Conservation (phyloP, 2,797 vertebrate species). For the Bufotes viridis region DNA sequence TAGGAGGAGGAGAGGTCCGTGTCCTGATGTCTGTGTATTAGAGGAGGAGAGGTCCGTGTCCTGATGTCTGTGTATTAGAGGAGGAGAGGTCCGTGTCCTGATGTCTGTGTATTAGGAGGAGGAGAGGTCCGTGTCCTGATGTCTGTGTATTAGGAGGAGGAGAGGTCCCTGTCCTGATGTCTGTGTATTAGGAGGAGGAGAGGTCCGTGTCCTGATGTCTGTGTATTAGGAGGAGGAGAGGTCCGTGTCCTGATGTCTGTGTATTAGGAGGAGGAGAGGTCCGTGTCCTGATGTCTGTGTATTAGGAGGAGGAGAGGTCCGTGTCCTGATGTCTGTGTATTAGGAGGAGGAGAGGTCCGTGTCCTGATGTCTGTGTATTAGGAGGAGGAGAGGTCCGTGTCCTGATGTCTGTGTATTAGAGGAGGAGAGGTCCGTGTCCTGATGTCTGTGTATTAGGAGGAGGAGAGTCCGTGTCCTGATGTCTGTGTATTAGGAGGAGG, state of each 20-base stretch:
- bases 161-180: background rate
- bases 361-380: background rate
- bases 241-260: background rate
- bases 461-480: background rate
- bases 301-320: background rate
- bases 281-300: background rate
- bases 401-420: conserved; percentile 22
- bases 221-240: conserved; percentile 23
- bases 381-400: background rate
- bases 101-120: conserved; percentile 9
- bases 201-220: background rate
- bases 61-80: conserved; percentile 20
- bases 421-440: background rate
- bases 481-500: background rate
- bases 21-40: background rate
- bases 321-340: background rate
- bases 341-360: background rate
- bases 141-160: conserved; percentile 18
- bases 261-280: background rate
- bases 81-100: background rate
- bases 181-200: background rate
- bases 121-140: background rate
- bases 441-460: conserved; percentile 12
- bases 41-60: background rate
- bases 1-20: background rate